phyloP scores from a whole-genome alignment of 35 echinoderm and acorn worm genomes.

The Ptychodera flava region DNA sequence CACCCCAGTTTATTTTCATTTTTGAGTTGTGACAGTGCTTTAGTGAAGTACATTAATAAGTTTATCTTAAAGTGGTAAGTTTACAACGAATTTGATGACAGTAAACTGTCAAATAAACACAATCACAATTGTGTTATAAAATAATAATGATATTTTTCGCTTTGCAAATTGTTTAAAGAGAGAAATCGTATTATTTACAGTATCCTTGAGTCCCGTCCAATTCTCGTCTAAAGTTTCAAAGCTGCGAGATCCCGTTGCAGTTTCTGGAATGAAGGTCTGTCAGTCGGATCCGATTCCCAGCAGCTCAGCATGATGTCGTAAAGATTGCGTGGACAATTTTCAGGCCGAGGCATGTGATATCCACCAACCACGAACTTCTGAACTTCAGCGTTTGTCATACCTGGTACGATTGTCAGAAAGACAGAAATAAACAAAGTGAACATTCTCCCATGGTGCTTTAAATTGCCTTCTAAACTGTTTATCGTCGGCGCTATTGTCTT shows the following conservation, averaged over 20 bases:
- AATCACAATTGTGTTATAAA: background rate
- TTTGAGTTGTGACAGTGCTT: too few relatives aligned
- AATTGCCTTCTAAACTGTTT: too few relatives aligned
- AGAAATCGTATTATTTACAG: background rate
- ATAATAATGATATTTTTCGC: too few relatives aligned
- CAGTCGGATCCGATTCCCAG: slow-evolving; percentile 46
- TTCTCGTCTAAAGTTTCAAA: background rate
- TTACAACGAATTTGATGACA: too few relatives aligned
- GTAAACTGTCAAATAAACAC: too few relatives aligned
- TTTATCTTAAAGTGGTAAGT: background rate
- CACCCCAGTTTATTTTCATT: too few relatives aligned
- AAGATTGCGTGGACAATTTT: slow-evolving; percentile 71
- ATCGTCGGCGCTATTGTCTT: too few relatives aligned
- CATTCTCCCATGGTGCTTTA: too few relatives aligned
- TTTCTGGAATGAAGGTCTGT: slow-evolving; percentile 82
- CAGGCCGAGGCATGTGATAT: slow-evolving; percentile 70
- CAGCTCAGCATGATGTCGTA: slow-evolving; percentile 56
- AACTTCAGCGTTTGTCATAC: slow-evolving; percentile 68
- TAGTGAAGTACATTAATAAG: background rate
- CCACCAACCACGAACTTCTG: slow-evolving; percentile 63
- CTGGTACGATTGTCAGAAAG: too few relatives aligned
- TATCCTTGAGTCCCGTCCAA: background rate
- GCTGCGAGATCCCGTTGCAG: slow-evolving; percentile 64
- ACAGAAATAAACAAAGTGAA: too few relatives aligned
- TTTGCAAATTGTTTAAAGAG: background rate